Conservation (phyloP, 53 echinoderm and acorn worm genomes). For the Crossaster papposus region DNA sequence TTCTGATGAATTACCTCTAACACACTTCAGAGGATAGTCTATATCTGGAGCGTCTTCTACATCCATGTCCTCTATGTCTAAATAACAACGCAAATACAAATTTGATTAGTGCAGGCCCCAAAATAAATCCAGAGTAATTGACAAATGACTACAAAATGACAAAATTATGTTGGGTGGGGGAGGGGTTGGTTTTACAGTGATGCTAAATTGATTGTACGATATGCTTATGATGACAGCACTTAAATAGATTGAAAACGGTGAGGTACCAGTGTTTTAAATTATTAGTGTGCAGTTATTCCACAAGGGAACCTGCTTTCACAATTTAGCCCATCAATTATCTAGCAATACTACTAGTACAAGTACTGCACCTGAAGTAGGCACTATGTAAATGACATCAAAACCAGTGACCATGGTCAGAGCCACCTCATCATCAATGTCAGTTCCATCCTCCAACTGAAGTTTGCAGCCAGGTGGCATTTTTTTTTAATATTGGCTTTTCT, state of each 20-base stretch:
- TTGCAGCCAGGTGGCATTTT: not conserved
- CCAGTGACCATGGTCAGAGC: conserved; percentile 4
- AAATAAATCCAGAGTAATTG: too few relatives aligned
- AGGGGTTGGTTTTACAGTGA: too few relatives aligned
- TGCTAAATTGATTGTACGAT: too few relatives aligned
- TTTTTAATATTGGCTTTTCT: too few relatives aligned
- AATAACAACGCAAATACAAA: not conserved
- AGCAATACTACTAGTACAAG: not conserved
- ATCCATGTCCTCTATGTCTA: not conserved
- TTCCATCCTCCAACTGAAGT: conserved; percentile 16
- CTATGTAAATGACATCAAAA: conserved; percentile 15
- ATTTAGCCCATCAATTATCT: not conserved
- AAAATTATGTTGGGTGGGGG: too few relatives aligned
- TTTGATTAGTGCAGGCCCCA: too few relatives aligned
- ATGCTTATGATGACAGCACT: too few relatives aligned
- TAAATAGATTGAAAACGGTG: too few relatives aligned
- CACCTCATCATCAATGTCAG: conserved; percentile 25
- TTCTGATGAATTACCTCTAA: too few relatives aligned
- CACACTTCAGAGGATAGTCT: not conserved
- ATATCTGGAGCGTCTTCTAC: not conserved
- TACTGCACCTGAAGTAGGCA: not conserved
- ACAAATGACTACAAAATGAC: too few relatives aligned
- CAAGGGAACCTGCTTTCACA: not conserved
- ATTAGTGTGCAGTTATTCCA: too few relatives aligned
- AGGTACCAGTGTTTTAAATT: too few relatives aligned